A percentile compares a stretch with the other conserved stretches of the same genome.
Evolutionary conservation across 2,888 invertebrate genomes (phyloP).

Genomic region (Erpobdella octoculata): DNA sequence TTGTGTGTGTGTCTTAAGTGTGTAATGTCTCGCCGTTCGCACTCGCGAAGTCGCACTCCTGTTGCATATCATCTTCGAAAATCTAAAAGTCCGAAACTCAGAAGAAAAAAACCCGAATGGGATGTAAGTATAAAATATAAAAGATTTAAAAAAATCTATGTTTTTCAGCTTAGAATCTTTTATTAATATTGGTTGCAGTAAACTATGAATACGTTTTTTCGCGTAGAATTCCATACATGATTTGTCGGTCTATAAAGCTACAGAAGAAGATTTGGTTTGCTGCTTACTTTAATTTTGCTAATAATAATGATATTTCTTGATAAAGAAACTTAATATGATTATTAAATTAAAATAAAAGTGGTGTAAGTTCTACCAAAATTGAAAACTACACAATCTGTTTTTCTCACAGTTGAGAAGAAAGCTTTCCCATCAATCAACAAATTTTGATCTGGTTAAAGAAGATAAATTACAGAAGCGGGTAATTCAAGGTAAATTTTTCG

Average conservation of each 20-base stretch:
- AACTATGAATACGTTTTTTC: not conserved
- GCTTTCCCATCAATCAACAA: not conserved
- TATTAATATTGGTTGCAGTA: not conserved
- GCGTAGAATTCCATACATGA: not conserved
- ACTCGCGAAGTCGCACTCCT: no score
- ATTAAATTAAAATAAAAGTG: no score
- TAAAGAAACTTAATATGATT: not conserved
- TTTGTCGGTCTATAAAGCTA: not conserved
- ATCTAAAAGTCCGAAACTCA: not conserved
- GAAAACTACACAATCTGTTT: no score
- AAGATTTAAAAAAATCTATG: no score
- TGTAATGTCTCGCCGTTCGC: not conserved
- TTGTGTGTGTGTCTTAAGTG: no score
- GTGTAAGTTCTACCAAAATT: no score
- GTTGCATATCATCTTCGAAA: not conserved
- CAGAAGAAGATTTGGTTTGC: constrained; percentile 3
- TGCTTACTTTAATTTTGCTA: not conserved
- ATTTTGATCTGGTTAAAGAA: not conserved
- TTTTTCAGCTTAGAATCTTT: not conserved
- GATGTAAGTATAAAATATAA: constrained; percentile 5
- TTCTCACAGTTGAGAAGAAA: not conserved
- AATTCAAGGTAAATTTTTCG: not conserved
- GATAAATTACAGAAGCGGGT: not conserved
- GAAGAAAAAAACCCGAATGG: not conserved
- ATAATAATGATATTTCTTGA: not conserved